Conservation (phyloP, 1,140 invertebrate species). For the Dendroctonus ponderosae region DNA sequence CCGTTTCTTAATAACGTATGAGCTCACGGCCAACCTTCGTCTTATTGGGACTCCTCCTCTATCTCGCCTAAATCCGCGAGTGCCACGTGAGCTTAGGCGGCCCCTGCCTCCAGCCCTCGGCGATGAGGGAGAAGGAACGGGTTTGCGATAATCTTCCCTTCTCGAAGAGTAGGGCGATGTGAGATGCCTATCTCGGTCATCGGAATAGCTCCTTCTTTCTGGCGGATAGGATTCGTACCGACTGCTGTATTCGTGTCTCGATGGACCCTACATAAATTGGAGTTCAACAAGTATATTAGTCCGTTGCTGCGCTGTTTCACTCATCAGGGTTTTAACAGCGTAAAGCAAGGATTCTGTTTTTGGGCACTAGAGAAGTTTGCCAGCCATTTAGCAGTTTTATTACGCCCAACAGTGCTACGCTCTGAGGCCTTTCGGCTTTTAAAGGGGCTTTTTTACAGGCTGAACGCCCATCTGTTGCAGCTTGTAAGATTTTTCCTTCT, state of each 20-base stretch:
- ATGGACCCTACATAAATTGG: constrained; percentile 16
- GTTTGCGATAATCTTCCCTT: constrained; percentile 48
- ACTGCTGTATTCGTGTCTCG: constrained; percentile 14
- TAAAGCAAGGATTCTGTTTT: too few relatives aligned
- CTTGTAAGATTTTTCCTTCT: too few relatives aligned
- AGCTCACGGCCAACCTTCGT: constrained; percentile 44
- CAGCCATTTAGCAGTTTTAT: constrained; percentile 2
- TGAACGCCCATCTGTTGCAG: too few relatives aligned
- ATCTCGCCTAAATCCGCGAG: constrained; percentile 8
- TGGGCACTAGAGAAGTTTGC: too few relatives aligned
- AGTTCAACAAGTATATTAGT: constrained; percentile 13
- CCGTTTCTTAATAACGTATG: constrained; percentile 45
- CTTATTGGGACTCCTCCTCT: constrained; percentile 39
- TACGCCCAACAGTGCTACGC: not conserved
- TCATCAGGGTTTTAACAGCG: too few relatives aligned
- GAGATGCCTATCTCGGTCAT: constrained; percentile 41
- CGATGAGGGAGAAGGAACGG: constrained; percentile 37
- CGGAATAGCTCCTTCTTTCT: constrained; percentile 46
- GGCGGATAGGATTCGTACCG: constrained; percentile 27
- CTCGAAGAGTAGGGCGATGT: constrained; percentile 34
- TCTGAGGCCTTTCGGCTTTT: constrained; percentile 4
- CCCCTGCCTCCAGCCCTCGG: constrained; percentile 46
- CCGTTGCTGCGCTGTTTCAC: not conserved
- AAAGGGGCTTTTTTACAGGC: not conserved
- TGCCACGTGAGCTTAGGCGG: constrained; percentile 38